Conservation (phyloP, 2,797 vertebrate species). For the Fundulus diaphanus region DNA sequence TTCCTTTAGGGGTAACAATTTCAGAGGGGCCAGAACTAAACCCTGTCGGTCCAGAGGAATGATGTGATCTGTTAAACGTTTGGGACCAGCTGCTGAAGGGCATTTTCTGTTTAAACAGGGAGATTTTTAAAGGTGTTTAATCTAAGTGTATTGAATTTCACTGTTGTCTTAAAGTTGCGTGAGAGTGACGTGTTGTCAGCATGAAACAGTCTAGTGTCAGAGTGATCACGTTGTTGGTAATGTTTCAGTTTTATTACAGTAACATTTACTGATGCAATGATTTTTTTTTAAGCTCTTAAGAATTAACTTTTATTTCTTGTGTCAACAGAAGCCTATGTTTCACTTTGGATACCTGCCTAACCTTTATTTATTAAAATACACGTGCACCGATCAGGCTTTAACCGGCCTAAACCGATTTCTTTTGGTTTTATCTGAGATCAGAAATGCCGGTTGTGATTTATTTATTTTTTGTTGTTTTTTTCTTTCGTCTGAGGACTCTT, state of each 20-base stretch:
- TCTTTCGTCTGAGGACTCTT: background rate
- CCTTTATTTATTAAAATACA: slow-evolving; percentile 25
- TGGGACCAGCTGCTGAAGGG: slow-evolving; percentile 25
- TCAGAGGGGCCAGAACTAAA: slow-evolving; percentile 10
- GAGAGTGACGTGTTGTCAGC: slow-evolving; percentile 76
- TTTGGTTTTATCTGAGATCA: background rate
- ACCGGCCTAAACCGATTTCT: background rate
- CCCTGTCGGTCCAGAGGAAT: slow-evolving; percentile 29
- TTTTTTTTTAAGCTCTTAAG: slow-evolving; percentile 33
- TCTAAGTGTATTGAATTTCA: slow-evolving; percentile 68
- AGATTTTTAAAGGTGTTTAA: slow-evolving; percentile 54
- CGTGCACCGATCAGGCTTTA: background rate
- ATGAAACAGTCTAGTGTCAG: slow-evolving; percentile 77
- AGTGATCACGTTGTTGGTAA: slow-evolving; percentile 52
- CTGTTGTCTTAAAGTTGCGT: slow-evolving; percentile 77
- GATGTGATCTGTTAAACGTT: slow-evolving; percentile 8
- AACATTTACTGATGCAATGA: slow-evolving; percentile 25
- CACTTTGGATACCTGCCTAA: slow-evolving; percentile 16
- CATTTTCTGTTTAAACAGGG: slow-evolving; percentile 39
- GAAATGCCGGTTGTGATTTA: background rate
- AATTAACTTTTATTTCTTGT: slow-evolving; percentile 22
- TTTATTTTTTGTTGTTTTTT: background rate
- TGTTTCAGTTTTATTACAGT: slow-evolving; percentile 42
- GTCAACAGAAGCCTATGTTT: slow-evolving; percentile 36
- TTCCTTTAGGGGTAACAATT: too few relatives aligned